These are phyloP conservation scores for Castor canadensis DNA, from an alignment of 2,113 vertebrate species.

Conservation along the genomic window DNA sequence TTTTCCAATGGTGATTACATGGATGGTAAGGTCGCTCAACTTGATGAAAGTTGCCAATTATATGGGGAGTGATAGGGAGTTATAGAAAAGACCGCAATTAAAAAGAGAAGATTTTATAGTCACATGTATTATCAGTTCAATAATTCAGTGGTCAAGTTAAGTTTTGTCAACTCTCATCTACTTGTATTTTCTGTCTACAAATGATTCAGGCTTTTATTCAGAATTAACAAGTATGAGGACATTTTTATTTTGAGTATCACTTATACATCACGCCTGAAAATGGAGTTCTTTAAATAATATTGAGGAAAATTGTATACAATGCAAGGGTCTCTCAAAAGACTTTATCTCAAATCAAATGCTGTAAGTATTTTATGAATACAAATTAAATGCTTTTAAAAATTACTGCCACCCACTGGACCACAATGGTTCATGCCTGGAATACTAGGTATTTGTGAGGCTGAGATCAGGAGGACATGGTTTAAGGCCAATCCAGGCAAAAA, in stretches of 20 bases:
- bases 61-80: background rate
- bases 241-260: constrained; percentile 15
- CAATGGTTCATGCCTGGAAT: too few species aligned
- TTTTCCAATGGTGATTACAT: background rate
- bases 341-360: background rate
- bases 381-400: background rate
- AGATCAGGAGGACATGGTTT: too few species aligned
- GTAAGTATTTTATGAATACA: background rate
- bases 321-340: constrained; percentile 1
- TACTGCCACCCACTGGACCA: too few species aligned
- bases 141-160: background rate
- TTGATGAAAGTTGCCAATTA: background rate
- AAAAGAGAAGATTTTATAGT: background rate
- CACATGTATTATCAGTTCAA: background rate
- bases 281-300: constrained; percentile 36
- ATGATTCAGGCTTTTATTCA: background rate
- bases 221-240: constrained; percentile 2
- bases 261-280: background rate
- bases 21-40: background rate
- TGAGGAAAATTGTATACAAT: constrained; percentile 15
- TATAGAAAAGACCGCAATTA: background rate
- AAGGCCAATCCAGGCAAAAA: too few species aligned
- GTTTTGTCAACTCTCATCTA: background rate
- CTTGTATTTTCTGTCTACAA: background rate
- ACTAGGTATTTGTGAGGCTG: too few species aligned